Conservation (phyloP, 2,888 invertebrate species). For the Brassicogethes aeneus region DNA sequence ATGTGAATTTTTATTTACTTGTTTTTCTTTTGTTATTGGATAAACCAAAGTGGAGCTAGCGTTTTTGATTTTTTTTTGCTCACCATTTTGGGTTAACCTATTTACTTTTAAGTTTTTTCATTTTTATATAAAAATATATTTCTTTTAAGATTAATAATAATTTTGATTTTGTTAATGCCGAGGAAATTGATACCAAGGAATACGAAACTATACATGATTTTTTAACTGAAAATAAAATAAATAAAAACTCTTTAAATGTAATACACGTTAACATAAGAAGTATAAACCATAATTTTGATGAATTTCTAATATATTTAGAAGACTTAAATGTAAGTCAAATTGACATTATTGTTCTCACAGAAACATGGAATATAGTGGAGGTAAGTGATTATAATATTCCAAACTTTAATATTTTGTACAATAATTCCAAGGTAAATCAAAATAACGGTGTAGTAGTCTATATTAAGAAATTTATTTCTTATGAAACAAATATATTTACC, state of each 20-base stretch:
- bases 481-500: neutral
- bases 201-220: no score
- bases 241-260: conserved; percentile 1
- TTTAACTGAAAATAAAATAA: neutral
- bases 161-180: conserved; percentile 4
- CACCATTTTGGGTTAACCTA: no score
- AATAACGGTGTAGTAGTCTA: neutral
- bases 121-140: neutral
- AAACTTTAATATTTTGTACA: neutral
- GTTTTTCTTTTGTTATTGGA: no score
- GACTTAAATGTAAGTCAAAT: neutral
- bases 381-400: neutral
- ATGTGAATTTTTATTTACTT: no score
- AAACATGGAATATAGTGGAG: neutral
- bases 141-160: neutral
- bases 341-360: neutral
- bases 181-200: conserved; percentile 2
- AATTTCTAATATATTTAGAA: neutral
- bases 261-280: conserved; percentile 2
- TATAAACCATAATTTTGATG: neutral
- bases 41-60: no score
- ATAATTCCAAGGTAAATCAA: neutral
- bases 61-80: no score
- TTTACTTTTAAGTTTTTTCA: no score
- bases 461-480: neutral